phyloP scores from a whole-genome alignment of 2,797 vertebrate genomes.

The Mergus octosetaceus region DNA sequence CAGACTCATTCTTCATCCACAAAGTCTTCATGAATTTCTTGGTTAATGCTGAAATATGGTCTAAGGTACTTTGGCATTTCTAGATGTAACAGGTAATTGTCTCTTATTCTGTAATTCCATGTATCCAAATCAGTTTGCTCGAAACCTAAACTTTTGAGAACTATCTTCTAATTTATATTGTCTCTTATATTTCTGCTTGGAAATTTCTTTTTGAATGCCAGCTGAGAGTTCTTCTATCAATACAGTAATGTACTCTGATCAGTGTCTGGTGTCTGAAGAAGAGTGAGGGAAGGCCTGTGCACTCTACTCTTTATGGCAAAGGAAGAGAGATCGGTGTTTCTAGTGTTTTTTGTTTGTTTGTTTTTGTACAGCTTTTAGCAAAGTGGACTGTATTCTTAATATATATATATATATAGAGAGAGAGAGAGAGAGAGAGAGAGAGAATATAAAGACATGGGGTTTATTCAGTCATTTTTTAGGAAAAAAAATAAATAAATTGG shows the following conservation, averaged over 20 bases:
- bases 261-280: not conserved
- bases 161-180: not conserved
- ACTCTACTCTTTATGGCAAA: not conserved
- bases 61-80: not conserved
- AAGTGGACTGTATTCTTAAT: not conserved
- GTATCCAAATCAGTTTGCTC: not conserved
- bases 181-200: not conserved
- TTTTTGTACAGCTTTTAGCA: not conserved
- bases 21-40: slow-evolving; percentile 12
- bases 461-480: not conserved
- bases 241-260: not conserved
- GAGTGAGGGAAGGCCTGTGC: not conserved
- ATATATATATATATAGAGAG: too few species aligned
- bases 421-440: not conserved
- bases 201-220: not conserved
- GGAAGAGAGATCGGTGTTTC: not conserved
- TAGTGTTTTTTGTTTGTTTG: not conserved
- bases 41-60: not conserved
- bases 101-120: not conserved
- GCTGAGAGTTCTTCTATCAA: not conserved
- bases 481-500: not conserved
- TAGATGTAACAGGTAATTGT: not conserved
- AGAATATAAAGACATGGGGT: not conserved
- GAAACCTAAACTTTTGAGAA: not conserved
- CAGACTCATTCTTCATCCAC: slow-evolving; percentile 3